phyloP scores from a whole-genome alignment of 2,113 vertebrate species.

The Phrynosoma platyrhinos region DNA sequence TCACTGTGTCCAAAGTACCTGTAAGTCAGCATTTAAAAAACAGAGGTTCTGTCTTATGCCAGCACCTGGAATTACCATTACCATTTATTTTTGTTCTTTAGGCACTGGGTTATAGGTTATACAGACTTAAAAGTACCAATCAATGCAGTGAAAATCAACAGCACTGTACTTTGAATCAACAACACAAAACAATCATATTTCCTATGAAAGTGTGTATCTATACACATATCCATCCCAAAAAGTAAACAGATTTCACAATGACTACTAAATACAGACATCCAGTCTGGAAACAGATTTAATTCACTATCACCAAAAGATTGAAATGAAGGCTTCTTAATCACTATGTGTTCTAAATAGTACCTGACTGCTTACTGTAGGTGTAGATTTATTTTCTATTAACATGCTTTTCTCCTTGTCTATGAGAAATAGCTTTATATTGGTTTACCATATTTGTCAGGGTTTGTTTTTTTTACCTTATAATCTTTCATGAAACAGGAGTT shows the following conservation, averaged over 20 bases:
- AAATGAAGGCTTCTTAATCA: constrained; percentile 44
- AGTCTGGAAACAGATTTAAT: constrained; percentile 15
- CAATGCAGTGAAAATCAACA: neutral
- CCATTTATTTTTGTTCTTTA: constrained; percentile 39
- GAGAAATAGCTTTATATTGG: constrained; percentile 10
- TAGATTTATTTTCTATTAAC: neutral
- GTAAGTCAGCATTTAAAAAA: constrained; percentile 8
- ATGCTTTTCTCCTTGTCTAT: constrained; percentile 17
- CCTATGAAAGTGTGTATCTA: neutral
- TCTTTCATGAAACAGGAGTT: constrained; percentile 28
- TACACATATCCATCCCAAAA: neutral
- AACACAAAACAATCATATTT: neutral
- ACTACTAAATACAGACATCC: neutral
- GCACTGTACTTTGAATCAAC: constrained; percentile 17
- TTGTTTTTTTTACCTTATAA: accelerated
- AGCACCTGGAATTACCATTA: neutral
- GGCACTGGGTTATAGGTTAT: constrained; percentile 24
- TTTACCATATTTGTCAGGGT: neutral
- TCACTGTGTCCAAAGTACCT: constrained; percentile 36
- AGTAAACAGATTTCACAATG: neutral
- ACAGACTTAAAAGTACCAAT: neutral
- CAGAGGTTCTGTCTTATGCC: constrained; percentile 11
- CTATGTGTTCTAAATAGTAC: constrained; percentile 29
- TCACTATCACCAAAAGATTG: neutral
- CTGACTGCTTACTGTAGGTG: neutral